Conservation (phyloP, 1,140 invertebrate species). For the Euura saliciscinereae region DNA sequence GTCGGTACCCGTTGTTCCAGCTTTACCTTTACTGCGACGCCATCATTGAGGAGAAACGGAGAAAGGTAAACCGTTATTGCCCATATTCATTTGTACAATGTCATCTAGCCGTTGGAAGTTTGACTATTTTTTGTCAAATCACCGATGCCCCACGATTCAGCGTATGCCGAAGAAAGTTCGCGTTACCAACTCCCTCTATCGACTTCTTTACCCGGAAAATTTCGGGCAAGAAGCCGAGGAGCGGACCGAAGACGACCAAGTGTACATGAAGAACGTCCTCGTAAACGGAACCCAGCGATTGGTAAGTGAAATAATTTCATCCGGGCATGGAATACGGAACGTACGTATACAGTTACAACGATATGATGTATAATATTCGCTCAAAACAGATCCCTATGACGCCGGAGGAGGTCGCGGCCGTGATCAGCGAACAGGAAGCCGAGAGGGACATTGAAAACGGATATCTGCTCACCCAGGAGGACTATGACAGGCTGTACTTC, state of each 20-base stretch:
- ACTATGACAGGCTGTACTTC: constrained; percentile 64
- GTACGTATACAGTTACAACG: no score
- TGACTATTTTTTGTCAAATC: no score
- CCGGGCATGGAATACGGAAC: no score
- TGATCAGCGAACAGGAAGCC: constrained; percentile 47
- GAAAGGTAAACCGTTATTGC: constrained; percentile 53
- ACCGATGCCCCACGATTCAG: constrained; percentile 14
- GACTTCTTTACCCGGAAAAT: constrained; percentile 38
- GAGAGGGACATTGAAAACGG: constrained; percentile 56
- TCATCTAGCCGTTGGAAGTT: no score
- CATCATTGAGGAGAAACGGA: constrained; percentile 61
- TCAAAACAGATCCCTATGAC: constrained; percentile 31
- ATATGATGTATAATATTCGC: no score
- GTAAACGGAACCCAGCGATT: constrained; percentile 32
- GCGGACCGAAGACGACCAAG: constrained; percentile 28
- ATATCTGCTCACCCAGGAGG: constrained; percentile 62
- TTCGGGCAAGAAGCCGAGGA: constrained; percentile 16
- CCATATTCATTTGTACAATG: not conserved
- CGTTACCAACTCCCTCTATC: constrained; percentile 37
- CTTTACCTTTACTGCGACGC: constrained; percentile 68
- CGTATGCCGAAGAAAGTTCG: constrained; percentile 33
- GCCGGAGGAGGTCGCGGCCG: constrained; percentile 30
- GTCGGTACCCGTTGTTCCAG: constrained; percentile 69
- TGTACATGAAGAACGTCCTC: constrained; percentile 36
- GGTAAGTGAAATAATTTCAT: constrained; percentile 23